Base-by-base conservation (phyloP, 1,140 invertebrate genomes). In the Ostrea denselamellosa region DNA sequence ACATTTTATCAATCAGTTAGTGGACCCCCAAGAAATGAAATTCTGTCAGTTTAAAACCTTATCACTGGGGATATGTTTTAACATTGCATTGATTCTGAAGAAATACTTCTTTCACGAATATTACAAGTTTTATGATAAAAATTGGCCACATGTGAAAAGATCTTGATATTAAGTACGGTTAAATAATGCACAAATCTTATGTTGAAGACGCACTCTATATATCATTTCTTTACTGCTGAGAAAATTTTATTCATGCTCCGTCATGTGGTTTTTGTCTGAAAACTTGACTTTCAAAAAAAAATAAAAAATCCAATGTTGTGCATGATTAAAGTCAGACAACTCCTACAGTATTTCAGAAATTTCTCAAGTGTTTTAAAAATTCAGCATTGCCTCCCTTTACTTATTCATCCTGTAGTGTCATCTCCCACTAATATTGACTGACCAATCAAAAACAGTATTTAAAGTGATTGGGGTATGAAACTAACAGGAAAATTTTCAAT, bases 211-310 rank as follows among this genome's bases (percentile, higher is more conserved):
- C n/a, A 62, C 56, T 19, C 56, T 62, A 62, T 62, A 62, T 14
- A 62, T 84, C 82, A 51, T 84, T 84, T 12, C 22, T 19, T 14
- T 22, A 51, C 8, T n/a, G 17, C 8, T 2, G 19, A 14, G 34
- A 85, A n/a, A 85, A 62, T 19, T 17, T 28, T 54, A 62, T 62
- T 62, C 56, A 62, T 62, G 56, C 56, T 14, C 56, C 56, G n/a
- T 62, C 56, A 62, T n/a, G 56, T 62, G 56, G 17, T 62, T 62
- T 53, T 53, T 85, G 25, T 58, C 28, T 85, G 51, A 19, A 58
- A 22, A 56, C 52, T 22, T 25, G 34, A 22, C 17, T 52, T 44
- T 44, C n/a, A 19, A 52, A 12, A 56, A 19, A 84, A 84, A 14
- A 2, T 52, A 54, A 84, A 52, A n/a, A 10, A 8, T 22, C 44